phyloP scores from a whole-genome alignment of 2,888 invertebrate species.

The Calliopum simillimum region DNA sequence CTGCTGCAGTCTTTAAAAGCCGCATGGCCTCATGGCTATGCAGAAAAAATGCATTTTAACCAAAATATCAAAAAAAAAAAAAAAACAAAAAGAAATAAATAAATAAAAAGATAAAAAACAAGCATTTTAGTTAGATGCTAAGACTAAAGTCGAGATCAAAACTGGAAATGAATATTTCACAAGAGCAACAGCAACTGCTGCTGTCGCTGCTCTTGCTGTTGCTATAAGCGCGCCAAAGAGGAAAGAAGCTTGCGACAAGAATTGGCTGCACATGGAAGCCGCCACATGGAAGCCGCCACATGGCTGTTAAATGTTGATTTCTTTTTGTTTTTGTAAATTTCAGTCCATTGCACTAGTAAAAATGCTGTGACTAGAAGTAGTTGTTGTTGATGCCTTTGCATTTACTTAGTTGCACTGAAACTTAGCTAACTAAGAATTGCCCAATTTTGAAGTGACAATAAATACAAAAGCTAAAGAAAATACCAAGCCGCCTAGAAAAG shows the following conservation, averaged over 20 bases:
- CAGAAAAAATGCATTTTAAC: neutral
- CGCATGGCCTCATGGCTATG: no score
- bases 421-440: constrained; percentile 1
- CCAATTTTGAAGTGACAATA: constrained; percentile 1
- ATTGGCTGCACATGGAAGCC: neutral
- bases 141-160: constrained; percentile 15
- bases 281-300: constrained; percentile 13
- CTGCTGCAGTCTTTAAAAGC: neutral
- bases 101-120: neutral
- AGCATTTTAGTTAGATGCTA: constrained; percentile 1
- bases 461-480: neutral
- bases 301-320: neutral
- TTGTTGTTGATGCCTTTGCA: no score
- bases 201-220: neutral
- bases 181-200: constrained; percentile 10
- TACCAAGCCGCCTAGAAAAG: neutral
- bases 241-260: neutral
- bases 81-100: neutral
- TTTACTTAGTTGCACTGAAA: neutral
- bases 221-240: neutral
- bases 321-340: neutral
- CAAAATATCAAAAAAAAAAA: neutral
- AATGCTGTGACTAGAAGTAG: no score
- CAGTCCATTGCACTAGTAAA: no score
- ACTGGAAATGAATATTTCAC: constrained; percentile 34